Evolutionary conservation across 2,888 invertebrate genomes (phyloP).

Genomic region (Atrina japonica): DNA sequence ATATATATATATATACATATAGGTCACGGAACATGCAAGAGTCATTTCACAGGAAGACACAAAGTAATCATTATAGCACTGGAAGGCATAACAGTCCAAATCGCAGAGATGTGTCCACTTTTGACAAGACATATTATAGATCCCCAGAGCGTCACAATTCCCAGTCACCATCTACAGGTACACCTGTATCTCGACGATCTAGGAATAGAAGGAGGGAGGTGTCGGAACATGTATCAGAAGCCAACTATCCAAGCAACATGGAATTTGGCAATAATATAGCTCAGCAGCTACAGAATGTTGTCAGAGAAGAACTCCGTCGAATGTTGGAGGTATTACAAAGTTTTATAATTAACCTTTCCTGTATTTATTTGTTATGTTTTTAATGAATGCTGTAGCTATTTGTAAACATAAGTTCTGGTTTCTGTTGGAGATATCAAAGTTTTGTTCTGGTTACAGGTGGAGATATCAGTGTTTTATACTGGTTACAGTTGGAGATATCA

Average conservation of each 20-base stretch:
- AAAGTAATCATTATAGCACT: not conserved
- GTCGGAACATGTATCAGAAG: constrained; percentile 14
- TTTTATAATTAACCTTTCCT: no score
- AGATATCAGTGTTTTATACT: no score
- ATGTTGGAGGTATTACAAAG: constrained; percentile 72
- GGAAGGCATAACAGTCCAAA: constrained; percentile 1
- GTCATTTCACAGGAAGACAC: constrained; percentile 2
- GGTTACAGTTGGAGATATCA: no score
- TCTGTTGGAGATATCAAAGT: no score
- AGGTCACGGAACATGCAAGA: constrained; percentile 20
- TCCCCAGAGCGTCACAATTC: constrained; percentile 21
- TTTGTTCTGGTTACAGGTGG: no score
- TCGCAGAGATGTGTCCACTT: not conserved
- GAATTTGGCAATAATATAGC: constrained; percentile 57
- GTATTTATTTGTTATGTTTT: no score
- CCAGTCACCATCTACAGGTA: constrained; percentile 16
- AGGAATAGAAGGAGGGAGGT: not conserved
- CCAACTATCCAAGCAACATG: constrained; percentile 22
- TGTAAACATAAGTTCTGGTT: no score
- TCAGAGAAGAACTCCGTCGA: constrained; percentile 73
- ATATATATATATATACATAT: no score
- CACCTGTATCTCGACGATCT: constrained; percentile 14
- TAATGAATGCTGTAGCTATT: no score
- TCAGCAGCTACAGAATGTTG: constrained; percentile 67
- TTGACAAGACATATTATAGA: constrained; percentile 11